Conservation (phyloP, 2,797 vertebrate genomes). For the Gymnodraco acuticeps region DNA sequence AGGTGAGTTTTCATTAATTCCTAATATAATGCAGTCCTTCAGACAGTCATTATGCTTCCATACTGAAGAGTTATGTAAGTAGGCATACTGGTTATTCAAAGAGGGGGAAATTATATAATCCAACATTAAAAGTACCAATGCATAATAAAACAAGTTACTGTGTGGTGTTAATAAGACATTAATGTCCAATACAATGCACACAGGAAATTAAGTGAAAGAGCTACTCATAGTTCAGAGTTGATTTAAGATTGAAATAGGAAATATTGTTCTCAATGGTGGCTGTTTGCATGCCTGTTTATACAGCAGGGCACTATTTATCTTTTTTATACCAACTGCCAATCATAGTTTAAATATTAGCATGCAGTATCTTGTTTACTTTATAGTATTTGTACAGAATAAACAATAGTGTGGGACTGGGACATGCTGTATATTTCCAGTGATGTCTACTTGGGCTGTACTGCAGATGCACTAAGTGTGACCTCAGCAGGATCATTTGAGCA, state of each 20-base stretch:
- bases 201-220: neutral
- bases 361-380: neutral
- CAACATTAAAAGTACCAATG: neutral
- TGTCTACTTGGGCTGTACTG: neutral
- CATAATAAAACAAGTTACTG: neutral
- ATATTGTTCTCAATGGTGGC: neutral
- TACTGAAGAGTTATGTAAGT: neutral
- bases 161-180: neutral
- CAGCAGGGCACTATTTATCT: neutral
- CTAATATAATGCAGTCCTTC: neutral
- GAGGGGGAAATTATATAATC: neutral
- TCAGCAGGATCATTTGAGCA: neutral
- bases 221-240: neutral
- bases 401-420: neutral
- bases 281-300: neutral
- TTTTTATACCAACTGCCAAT: neutral
- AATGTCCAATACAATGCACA: neutral
- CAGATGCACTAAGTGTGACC: neutral
- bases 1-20: neutral
- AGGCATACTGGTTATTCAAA: neutral
- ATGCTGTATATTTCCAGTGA: constrained; percentile 1
- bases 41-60: neutral
- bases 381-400: neutral
- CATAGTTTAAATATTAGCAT: constrained; percentile 9
- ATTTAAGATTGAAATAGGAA: neutral